Evolutionary conservation across 2,797 vertebrate genomes (phyloP), one percentile per base, ranked within the genome.

Genomic region (Hemibagrus guttatus): DNA sequence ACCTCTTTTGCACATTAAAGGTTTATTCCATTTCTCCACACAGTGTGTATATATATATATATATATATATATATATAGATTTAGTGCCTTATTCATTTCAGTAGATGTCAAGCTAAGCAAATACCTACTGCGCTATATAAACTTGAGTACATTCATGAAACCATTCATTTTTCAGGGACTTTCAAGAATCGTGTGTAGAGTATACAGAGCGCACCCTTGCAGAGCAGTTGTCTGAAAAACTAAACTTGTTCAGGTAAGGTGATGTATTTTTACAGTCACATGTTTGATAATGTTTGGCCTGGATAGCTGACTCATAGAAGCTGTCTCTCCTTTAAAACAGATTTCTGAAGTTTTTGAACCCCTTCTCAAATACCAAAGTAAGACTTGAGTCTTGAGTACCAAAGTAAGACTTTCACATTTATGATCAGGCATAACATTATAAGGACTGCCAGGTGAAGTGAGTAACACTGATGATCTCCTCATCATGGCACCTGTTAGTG

Each of bases 321-420:
- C 49, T 6, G 12, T 23, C 66, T 58, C 2, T 84, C 35, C 64
- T 2, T 69, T 81, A 59, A 49, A 61, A 89, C 89, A 95, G 95
- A 85, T 92, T 91, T 31, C 78, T 90, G n/a, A 93, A 90, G 87
- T 93, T 93, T 85, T 74, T 93, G 88, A 93, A 94, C 86, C 91
- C 92, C 23, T n/a, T 26, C 76, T 76, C 82, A 84, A 85, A 87
- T 79, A 4, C 54, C 14, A 54, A 46, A 56, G 94, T 95, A 87
- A 94, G 94, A 89, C 35, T 46, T 72, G n/a, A n/a, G n/a, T n/a
- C n/a, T n/a, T n/a, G n/a, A n/a, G n/a, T 79, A 4, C 54, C 14
- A 54, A 46, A 56, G 94, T 95, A 87, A 94, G 94, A 89, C 35
- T 46, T 72, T 35, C 9, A 19, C 61, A 14, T 78, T 23, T 79